Conservation (phyloP, 1,140 invertebrate genomes). For the Drosophila sechellia region DNA sequence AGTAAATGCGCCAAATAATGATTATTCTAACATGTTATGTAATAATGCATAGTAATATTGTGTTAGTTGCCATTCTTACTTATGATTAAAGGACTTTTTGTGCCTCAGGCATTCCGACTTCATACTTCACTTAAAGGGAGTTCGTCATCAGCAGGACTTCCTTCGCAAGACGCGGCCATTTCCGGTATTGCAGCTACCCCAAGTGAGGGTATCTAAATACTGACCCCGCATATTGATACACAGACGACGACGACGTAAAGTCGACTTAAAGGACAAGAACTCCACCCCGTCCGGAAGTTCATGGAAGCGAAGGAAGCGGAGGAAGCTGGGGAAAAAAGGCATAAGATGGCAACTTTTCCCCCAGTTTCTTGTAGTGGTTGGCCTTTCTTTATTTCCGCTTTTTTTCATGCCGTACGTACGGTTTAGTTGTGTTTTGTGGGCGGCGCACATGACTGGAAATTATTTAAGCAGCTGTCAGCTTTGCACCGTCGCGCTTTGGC, state of each 20-base stretch:
- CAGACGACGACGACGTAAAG: constrained; percentile 58
- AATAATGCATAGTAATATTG: no score
- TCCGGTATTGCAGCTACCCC: constrained; percentile 10
- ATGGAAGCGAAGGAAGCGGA: constrained; percentile 12
- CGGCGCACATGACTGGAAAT: constrained; percentile 65
- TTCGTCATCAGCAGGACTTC: constrained; percentile 4
- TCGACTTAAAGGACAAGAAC: constrained; percentile 55
- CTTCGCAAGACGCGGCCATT: not conserved
- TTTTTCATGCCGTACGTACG: constrained; percentile 43
- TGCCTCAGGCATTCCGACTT: no score
- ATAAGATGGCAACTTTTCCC: constrained; percentile 41
- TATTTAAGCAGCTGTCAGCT: constrained; percentile 66
- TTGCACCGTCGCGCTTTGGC: constrained; percentile 61
- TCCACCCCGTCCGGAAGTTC: constrained; percentile 41
- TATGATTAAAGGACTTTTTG: not conserved
- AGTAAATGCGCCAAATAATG: no score
- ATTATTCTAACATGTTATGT: no score
- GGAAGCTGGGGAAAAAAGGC: constrained; percentile 16
- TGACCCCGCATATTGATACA: constrained; percentile 60
- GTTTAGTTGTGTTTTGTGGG: constrained; percentile 65
- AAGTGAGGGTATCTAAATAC: constrained; percentile 37
- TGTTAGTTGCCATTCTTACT: not conserved
- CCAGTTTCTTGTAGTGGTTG: constrained; percentile 36
- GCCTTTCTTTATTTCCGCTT: constrained; percentile 27
- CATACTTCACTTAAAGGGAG: not conserved